Percentiles rank a stretch among this genome's conserved stretches.
Conservation (phyloP, 2,113 vertebrate species). For the Apodemus speciosus region DNA sequence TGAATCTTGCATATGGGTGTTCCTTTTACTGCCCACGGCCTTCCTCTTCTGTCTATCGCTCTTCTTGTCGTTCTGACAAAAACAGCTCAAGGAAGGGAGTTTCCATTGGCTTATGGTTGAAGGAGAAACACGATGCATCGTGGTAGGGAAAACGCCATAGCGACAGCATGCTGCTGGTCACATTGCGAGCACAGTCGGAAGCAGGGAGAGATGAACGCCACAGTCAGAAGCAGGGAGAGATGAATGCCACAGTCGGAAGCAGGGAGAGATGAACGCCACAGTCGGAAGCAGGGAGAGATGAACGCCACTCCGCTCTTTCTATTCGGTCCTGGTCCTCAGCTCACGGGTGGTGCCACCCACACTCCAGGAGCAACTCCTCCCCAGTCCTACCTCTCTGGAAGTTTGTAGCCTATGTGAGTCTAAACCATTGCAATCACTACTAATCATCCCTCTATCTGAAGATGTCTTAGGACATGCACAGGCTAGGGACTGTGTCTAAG, state of each 20-base stretch:
- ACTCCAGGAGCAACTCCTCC: not conserved
- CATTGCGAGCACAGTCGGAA: too few species aligned
- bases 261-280: too few species aligned
- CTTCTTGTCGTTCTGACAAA: not conserved
- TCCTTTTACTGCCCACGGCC: not conserved
- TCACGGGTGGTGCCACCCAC: not conserved
- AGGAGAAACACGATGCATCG: not conserved
- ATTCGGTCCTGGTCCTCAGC: not conserved
- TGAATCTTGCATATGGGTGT: not conserved
- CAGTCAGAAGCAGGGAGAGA: not conserved
- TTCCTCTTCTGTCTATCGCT: not conserved
- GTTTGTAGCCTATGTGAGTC: not conserved
- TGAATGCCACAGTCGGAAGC: too few species aligned
- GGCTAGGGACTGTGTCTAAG: not conserved
- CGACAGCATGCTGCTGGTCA: not conserved
- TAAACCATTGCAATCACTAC: not conserved
- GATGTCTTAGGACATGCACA: too few species aligned
- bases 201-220: too few species aligned
- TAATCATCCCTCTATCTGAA: not conserved
- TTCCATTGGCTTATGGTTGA: not conserved
- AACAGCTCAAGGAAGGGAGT: not conserved
- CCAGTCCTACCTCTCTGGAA: not conserved
- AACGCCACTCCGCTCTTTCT: not conserved
- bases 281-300: not conserved
- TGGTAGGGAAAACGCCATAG: not conserved